Base-by-base conservation (phyloP, 1,140 invertebrate genomes). In the Aphelenchoides fujianensis region DNA sequence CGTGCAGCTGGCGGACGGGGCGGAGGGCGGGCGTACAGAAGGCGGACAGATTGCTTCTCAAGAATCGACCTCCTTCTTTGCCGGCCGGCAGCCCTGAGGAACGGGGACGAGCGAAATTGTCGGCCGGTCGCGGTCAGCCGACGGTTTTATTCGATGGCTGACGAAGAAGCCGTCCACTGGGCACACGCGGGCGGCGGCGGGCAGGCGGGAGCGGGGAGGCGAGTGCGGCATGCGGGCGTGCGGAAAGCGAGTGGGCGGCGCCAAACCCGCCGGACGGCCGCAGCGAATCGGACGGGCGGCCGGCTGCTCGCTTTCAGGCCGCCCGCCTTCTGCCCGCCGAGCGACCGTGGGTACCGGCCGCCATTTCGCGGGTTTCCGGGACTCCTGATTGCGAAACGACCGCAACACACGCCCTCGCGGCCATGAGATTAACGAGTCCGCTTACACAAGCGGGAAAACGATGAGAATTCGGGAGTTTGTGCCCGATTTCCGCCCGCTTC, bases 131-230 rank as follows among this genome's bases (percentile, higher is more conserved):
- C 41, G n/a, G n/a, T n/a, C n/a, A n/a, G n/a, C n/a, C n/a, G n/a
- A 48, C 41, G 23, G 41, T 48, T n/a, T 48, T 48, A 48, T 48
- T 12, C 23, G 41, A 16, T 16, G 41, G 41, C 41, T 48, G 41
- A 48, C 41, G 41, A 48, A 48, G 41, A 48, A 48, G 41, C 41
- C 41, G 41, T 48, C 41, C 41, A 48, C 41, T 48, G 41, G 41
- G 41, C 41, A 48, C 41, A 12, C 12, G 12, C 41, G 12, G 23
- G 23, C 41, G 23, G 23, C 41, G 41, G 23, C 23, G 41, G 23
- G 41, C 12, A 48, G 41, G 41, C 41, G 41, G 23, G 12, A 48
- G 41, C 23, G n/a, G n/a, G n/a, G n/a, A n/a, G n/a, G n/a, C n/a
- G n/a, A n/a, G 41, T 48, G 41, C 41, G 41, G 41, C 41, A 48